phyloP scores from a whole-genome alignment of 2,113 vertebrate genomes.

The Planiliza haematocheilus region DNA sequence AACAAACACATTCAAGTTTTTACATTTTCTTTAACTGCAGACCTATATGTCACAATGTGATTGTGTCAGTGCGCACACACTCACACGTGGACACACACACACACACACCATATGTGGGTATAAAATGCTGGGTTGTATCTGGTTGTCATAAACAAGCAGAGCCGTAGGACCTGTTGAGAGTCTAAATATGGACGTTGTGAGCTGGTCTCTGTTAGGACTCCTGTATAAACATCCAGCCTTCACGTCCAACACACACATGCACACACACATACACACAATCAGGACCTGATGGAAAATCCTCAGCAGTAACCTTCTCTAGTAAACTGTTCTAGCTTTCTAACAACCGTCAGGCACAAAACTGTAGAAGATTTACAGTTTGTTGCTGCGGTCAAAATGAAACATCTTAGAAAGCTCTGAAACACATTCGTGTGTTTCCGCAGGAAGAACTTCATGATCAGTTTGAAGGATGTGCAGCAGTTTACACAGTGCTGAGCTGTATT shows the following conservation, averaged over 20 bases:
- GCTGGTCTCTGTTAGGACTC: slow-evolving; percentile 51
- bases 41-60: slow-evolving; percentile 17
- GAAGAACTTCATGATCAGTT: too few relatives aligned
- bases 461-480: not conserved
- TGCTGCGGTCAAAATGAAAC: not conserved
- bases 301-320: slow-evolving; percentile 2
- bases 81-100: slow-evolving; percentile 19
- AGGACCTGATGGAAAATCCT: slow-evolving; percentile 32
- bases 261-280: slow-evolving; percentile 36
- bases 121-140: slow-evolving; percentile 46
- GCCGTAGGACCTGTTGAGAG: slow-evolving; percentile 34
- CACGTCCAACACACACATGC: slow-evolving; percentile 24
- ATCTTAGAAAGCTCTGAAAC: not conserved
- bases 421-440: not conserved
- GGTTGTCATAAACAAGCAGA: slow-evolving; percentile 49
- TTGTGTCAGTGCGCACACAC: not conserved
- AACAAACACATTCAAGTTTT: too few relatives aligned
- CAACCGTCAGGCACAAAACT: not conserved
- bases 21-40: too few relatives aligned
- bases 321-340: not conserved
- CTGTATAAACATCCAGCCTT: slow-evolving; percentile 57
- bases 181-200: slow-evolving; percentile 72
- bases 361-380: slow-evolving; percentile 15
- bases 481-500: too few relatives aligned
- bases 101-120: slow-evolving; percentile 59